phyloP scores from a whole-genome alignment of 2,113 vertebrate genomes.

The Paramormyrops kingsleyae region DNA sequence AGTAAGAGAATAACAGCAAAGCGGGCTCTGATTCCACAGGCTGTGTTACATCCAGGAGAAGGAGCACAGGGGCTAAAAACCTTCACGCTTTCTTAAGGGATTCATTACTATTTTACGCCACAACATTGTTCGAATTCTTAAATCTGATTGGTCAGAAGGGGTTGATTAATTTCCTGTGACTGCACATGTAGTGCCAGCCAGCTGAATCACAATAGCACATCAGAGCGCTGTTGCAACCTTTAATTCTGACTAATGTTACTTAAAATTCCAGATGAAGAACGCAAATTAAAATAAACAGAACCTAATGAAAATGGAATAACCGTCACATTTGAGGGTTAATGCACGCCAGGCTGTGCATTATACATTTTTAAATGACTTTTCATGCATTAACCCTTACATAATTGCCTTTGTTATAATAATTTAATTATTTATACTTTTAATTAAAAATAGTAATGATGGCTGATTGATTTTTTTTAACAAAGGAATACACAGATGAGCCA shows the following conservation, averaged over 20 bases:
- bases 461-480: neutral
- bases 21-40: neutral
- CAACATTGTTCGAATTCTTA: neutral
- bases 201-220: neutral
- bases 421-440: neutral
- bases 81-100: neutral
- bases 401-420: neutral
- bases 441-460: neutral
- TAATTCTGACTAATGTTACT: neutral
- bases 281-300: neutral
- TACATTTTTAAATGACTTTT: neutral
- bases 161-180: neutral
- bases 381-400: neutral
- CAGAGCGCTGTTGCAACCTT: neutral
- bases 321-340: neutral
- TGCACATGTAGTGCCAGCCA: neutral
- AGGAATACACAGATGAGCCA: neutral
- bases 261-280: neutral
- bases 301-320: neutral
- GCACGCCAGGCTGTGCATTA: neutral
- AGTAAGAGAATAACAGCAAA: neutral
- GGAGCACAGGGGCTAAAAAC: neutral
- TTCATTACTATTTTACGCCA: neutral
- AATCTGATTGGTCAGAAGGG: neutral
- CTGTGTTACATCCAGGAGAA: neutral